Evolutionary conservation across 2,113 vertebrate species (phyloP).

Genomic region (western clawed frog (Xenopus tropicalis)): UCB_Xtro_10.0 CM004443.2:176315501-176316000

Average conservation of each 20-base stretch:
- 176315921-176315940: too few relatives aligned
- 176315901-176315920: too few relatives aligned
- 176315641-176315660: slow-evolving; percentile 11
- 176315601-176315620: slow-evolving; percentile 5
- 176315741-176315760: slow-evolving; percentile 19
- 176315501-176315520: too few relatives aligned
- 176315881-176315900: too few relatives aligned
- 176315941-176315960: too few relatives aligned
- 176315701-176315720: slow-evolving; percentile 30
- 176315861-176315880: background rate
- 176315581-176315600: background rate
- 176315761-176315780: slow-evolving; percentile 20
- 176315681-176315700: slow-evolving; percentile 8
- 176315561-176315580: too few relatives aligned
- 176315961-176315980: too few relatives aligned
- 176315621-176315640: slow-evolving; percentile 3
- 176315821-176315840: background rate
- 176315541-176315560: too few relatives aligned
- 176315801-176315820: slow-evolving; percentile 3
- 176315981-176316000: too few relatives aligned
- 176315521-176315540: too few relatives aligned
- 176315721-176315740: slow-evolving; percentile 32
- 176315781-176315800: slow-evolving; percentile 24
- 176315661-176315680: slow-evolving; percentile 27
- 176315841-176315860: background rate